Base-by-base conservation (phyloP, 2,113 vertebrate genomes). In the Centropus bengalensis region DNA sequence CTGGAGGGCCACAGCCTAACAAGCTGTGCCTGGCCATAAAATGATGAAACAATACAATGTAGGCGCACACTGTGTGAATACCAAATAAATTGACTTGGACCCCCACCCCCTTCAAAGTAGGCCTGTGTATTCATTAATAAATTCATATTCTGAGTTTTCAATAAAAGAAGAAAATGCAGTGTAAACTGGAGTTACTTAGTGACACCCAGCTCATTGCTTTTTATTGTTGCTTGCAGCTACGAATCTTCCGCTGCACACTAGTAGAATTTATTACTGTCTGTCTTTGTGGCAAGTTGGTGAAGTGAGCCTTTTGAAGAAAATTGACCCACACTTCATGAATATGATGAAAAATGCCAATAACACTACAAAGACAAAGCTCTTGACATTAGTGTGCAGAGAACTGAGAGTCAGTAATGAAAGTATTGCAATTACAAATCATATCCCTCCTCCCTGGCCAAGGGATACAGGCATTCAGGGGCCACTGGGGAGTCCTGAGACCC, bases 1-100 rank as follows among this genome's bases (percentile, higher is more conserved):
- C 96, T 97, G 98, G 98, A 98, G 98, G 99, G 98, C 99, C 98
- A 98, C 98, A 98, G 98, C 98, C 98, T 99, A 99, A 99, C 99
- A 99, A 99, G 99, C 98, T 98, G 97, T 97, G 98, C 97, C 97
- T 98, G 98, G 98, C 98, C 98, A 98, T 97, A 98, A 98, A 98
- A 98, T 98, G 98, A 98, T 98, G 98, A 98, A 98, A 98, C 98
- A 98, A 98, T 98, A 97, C 98, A 98, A 97, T 98, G 97, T 98
- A 98, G 98, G 93, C 98, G 97, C 98, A 98, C 98, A 98, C 98
- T 96, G 96, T 95, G 97, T 98, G 98, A 99, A 99, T 98, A 98
- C 97, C 98, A 98, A 98, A 98, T 99, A 99, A 99, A 99, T 98
- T 99, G 98, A 98, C 97, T 96, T 38, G 96, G 97, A 70, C 84